These are phyloP conservation scores for Phyllotreta cruciferae DNA, from an alignment of 2,888 invertebrate genomes.

Conservation along the genomic window DNA sequence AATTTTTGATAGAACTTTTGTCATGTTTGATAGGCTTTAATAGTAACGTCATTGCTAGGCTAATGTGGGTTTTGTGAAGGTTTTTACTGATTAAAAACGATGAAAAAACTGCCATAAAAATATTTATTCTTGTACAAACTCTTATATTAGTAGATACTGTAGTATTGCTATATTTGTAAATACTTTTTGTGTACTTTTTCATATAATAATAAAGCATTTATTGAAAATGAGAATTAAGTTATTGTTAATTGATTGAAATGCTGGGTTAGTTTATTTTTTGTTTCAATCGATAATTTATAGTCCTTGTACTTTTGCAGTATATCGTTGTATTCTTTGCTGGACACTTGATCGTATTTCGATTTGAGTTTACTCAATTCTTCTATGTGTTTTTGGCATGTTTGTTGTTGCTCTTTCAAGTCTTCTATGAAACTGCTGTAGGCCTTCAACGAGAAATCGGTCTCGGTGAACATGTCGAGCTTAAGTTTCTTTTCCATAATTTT, in stretches of 20 bases:
- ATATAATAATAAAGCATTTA: no score
- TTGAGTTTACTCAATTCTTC: conserved; percentile 54
- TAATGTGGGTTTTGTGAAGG: no score
- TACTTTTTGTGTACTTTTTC: no score
- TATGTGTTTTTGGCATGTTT: conserved; percentile 54
- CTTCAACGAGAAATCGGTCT: conserved; percentile 56
- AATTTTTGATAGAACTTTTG: no score
- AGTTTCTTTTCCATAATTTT: conserved; percentile 40
- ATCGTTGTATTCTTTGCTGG: conserved; percentile 59
- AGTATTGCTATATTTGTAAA: no score
- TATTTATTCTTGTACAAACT: no score
- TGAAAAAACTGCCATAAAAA: no score
- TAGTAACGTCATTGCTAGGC: no score
- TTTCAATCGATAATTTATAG: conserved; percentile 56
- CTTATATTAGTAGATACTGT: no score
- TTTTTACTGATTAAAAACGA: no score
- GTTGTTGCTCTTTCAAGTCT: conserved; percentile 57
- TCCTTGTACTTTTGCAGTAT: conserved; percentile 58
- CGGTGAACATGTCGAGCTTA: conserved; percentile 57
- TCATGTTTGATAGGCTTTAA: no score
- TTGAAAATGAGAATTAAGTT: no score
- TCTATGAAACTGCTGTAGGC: conserved; percentile 57
- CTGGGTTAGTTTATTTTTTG: conserved; percentile 51
- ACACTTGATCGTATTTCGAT: conserved; percentile 57
- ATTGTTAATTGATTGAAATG: conserved; percentile 18